Percentiles rank a stretch among this genome's conserved stretches.
Evolutionary conservation across 2,888 invertebrate genomes (phyloP).

Genomic region (Drosophila colorata): DNA sequence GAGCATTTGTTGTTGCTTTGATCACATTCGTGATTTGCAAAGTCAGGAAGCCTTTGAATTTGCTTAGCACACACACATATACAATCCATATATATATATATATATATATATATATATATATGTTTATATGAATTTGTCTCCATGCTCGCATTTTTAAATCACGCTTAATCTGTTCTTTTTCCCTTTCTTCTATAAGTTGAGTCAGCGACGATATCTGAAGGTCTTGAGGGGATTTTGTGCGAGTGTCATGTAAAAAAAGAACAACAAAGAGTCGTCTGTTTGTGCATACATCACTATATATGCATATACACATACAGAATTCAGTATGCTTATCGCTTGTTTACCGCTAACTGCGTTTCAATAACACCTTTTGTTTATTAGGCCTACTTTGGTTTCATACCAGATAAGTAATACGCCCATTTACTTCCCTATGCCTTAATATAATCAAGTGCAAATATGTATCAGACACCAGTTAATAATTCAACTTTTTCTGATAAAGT

Average conservation of each 20-base stretch:
- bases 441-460: background rate
- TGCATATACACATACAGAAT: background rate
- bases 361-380: conserved; percentile 42
- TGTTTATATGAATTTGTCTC: conserved; percentile 1
- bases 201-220: conserved; percentile 36
- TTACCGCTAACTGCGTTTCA: conserved; percentile 26
- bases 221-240: conserved; percentile 27
- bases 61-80: conserved; percentile 1
- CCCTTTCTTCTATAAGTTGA: conserved; percentile 26
- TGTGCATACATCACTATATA: background rate
- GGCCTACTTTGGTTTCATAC: conserved; percentile 28
- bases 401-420: conserved; percentile 25
- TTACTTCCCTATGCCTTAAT: conserved; percentile 1
- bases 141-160: conserved; percentile 6
- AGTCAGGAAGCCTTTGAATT: conserved; percentile 30
- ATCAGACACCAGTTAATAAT: background rate
- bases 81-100: background rate
- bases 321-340: conserved; percentile 45
- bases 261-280: conserved; percentile 22
- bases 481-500: too few species aligned
- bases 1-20: conserved; percentile 6
- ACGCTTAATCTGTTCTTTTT: conserved; percentile 24
- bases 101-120: conserved; percentile 4
- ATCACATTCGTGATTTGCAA: conserved; percentile 33
- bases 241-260: conserved; percentile 2